Evolutionary conservation across 2,888 invertebrate species (phyloP), one percentile per base, ranked within the genome.

Genomic region (Lasioglossum lativentre): DNA sequence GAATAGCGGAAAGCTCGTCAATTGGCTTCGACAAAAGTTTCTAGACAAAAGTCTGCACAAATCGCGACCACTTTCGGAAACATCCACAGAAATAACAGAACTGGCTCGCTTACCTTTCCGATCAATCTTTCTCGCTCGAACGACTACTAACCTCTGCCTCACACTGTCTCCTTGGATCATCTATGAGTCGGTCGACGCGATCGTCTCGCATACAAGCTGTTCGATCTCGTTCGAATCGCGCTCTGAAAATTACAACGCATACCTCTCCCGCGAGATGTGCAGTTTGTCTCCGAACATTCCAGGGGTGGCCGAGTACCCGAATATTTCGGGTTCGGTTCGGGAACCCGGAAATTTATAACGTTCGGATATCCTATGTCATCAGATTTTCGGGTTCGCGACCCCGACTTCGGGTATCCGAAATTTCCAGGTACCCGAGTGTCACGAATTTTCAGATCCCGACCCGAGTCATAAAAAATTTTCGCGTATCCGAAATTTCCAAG

Each of bases 1-100:
- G 34, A 16, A 38, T 34, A 30, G 34, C n/a, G 19, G 27, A 42
- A 83, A 81, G 70, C 63, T 72, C 75, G 52, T 47, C 5, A 47
- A 52, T 52, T 52, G 56, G 45, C 38, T 63, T 6, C 2, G 63
- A 63, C 30, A 63, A 56, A 83, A 16, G 10, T 40, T n/a, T 42
- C 14, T 34, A 23, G 66, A 73, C 63, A 72, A 42, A 81, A 59
- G 45, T 70, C 16, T 59, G 45, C 27, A 16, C 34, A 14, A 6
- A 27, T 81, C 27, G 52, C 27, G 30, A 78, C 1, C 45, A 2
- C 30, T 52, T 70, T 40, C 19, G 8, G 73, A 23, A 38, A 34
- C 10, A 16, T 52, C n/a, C 16, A 56, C 45, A 27, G 47, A 27
- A 68, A 38, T 68, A 68, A 23, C 68, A 23, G 38, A 38, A 56